Evolutionary conservation across 2,113 vertebrate genomes (phyloP).

Genomic region (Carassius gibelio): DNA sequence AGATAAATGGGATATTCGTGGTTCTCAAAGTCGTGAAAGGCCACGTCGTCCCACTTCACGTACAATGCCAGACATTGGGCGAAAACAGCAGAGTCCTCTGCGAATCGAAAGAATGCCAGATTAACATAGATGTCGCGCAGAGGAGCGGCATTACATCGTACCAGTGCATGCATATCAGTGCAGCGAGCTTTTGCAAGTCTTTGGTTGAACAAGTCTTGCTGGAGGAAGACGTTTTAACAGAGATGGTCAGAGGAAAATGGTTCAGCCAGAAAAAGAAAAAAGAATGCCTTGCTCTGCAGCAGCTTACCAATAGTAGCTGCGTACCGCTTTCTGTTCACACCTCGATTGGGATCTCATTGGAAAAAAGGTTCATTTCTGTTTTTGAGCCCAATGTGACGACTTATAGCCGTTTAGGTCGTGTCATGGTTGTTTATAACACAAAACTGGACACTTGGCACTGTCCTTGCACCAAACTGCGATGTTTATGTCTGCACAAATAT

Average conservation of each 20-base stretch:
- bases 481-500: slow-evolving; percentile 35
- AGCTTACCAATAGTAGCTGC: slow-evolving; percentile 30
- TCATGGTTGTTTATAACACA: slow-evolving; percentile 33
- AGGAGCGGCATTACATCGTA: slow-evolving; percentile 33
- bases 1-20: neutral
- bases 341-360: neutral
- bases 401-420: slow-evolving; percentile 27
- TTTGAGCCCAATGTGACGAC: slow-evolving; percentile 38
- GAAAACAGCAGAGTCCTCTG: slow-evolving; percentile 19
- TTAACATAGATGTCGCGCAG: slow-evolving; percentile 28
- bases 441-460: slow-evolving; percentile 31
- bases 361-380: slow-evolving; percentile 15
- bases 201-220: neutral
- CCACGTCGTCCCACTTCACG: slow-evolving; percentile 2
- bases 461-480: slow-evolving; percentile 24
- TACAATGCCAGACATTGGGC: slow-evolving; percentile 2
- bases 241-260: slow-evolving; percentile 25
- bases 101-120: slow-evolving; percentile 27
- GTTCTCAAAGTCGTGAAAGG: slow-evolving; percentile 18
- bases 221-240: neutral
- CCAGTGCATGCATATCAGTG: slow-evolving; percentile 40
- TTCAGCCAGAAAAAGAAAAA: slow-evolving; percentile 27
- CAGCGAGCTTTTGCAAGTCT: slow-evolving; percentile 25
- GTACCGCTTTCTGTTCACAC: slow-evolving; percentile 25
- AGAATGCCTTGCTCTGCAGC: slow-evolving; percentile 17